A percentile compares a stretch with the other conserved stretches of the same genome.
Conservation (phyloP, 2,888 invertebrate genomes). For the Macroteleia sp. region DNA sequence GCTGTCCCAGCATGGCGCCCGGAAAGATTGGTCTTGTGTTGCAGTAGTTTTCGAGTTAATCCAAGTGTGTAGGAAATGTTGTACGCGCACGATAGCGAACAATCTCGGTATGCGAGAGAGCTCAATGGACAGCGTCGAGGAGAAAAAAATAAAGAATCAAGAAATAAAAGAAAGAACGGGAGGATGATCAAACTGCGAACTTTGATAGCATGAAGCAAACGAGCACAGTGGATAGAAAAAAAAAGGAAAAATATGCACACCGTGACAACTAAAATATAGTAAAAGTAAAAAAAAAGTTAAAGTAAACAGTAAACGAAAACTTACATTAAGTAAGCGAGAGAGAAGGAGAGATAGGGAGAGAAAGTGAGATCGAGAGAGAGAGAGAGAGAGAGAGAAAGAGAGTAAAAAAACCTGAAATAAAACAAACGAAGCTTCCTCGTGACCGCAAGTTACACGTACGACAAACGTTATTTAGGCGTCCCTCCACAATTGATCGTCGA, state of each 20-base stretch:
- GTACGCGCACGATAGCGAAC: slow-evolving; percentile 51
- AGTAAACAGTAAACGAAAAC: no score
- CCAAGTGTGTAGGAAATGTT: slow-evolving; percentile 44
- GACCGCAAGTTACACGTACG: slow-evolving; percentile 37
- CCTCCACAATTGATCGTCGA: slow-evolving; percentile 21
- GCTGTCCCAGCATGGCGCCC: slow-evolving; percentile 96
- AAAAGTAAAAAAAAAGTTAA: no score
- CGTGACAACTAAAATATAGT: slow-evolving; percentile 5
- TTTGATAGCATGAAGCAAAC: slow-evolving; percentile 19
- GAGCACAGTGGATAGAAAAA: slow-evolving; percentile 27
- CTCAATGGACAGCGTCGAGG: slow-evolving; percentile 27
- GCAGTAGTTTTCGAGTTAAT: slow-evolving; percentile 84
- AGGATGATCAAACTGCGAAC: slow-evolving; percentile 46
- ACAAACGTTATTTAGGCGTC: slow-evolving; percentile 44
- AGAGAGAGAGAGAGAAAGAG: no score
- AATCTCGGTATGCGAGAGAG: slow-evolving; percentile 46
- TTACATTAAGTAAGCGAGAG: no score
- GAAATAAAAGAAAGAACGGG: background rate
- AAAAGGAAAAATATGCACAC: slow-evolving; percentile 9
- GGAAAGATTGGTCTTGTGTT: slow-evolving; percentile 93
- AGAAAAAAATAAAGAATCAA: background rate
- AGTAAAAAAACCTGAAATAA: no score
- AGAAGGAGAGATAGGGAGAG: no score
- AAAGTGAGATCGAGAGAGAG: no score
- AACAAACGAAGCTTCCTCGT: slow-evolving; percentile 43